A percentile compares a stretch with the other conserved stretches of the same genome.
Conservation (phyloP, 2,113 vertebrate genomes). For the Pelodiscus sinensis region DNA sequence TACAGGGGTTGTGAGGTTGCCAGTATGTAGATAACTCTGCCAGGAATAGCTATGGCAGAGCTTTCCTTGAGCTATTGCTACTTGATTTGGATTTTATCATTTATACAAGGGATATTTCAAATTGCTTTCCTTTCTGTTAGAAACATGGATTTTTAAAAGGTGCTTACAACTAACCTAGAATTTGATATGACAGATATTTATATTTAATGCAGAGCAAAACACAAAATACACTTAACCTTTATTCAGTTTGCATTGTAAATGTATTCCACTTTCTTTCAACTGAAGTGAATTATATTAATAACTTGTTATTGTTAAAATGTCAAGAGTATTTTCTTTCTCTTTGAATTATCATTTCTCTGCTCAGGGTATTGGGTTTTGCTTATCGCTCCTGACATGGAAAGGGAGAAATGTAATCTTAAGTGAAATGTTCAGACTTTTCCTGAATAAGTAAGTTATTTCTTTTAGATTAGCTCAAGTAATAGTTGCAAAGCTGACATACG, state of each 20-base stretch:
- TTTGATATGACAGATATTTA: slow-evolving; percentile 75
- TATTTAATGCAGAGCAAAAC: slow-evolving; percentile 74
- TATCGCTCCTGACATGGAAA: slow-evolving; percentile 66
- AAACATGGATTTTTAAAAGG: slow-evolving; percentile 53
- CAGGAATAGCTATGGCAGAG: neutral
- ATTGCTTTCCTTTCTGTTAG: slow-evolving; percentile 58
- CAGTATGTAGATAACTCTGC: neutral
- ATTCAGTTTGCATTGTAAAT: slow-evolving; percentile 70
- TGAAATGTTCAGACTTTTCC: slow-evolving; percentile 65
- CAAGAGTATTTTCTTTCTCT: slow-evolving; percentile 77
- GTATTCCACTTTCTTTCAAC: slow-evolving; percentile 67
- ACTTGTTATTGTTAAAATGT: slow-evolving; percentile 79
- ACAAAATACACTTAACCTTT: slow-evolving; percentile 74
- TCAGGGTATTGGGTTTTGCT: slow-evolving; percentile 69
- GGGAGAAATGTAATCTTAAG: slow-evolving; percentile 69
- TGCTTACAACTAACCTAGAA: slow-evolving; percentile 42
- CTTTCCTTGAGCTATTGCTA: slow-evolving; percentile 37
- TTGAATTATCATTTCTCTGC: slow-evolving; percentile 74
- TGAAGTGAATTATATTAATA: slow-evolving; percentile 77
- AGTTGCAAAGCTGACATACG: slow-evolving; percentile 17
- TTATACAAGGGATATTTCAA: slow-evolving; percentile 55
- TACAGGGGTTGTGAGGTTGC: neutral
- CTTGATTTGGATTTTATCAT: slow-evolving; percentile 51
- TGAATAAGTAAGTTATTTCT: slow-evolving; percentile 61
- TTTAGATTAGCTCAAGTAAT: slow-evolving; percentile 61